Evolutionary conservation across 2,888 invertebrate species (phyloP).

Genomic region (Dysmachus trigonus): DNA sequence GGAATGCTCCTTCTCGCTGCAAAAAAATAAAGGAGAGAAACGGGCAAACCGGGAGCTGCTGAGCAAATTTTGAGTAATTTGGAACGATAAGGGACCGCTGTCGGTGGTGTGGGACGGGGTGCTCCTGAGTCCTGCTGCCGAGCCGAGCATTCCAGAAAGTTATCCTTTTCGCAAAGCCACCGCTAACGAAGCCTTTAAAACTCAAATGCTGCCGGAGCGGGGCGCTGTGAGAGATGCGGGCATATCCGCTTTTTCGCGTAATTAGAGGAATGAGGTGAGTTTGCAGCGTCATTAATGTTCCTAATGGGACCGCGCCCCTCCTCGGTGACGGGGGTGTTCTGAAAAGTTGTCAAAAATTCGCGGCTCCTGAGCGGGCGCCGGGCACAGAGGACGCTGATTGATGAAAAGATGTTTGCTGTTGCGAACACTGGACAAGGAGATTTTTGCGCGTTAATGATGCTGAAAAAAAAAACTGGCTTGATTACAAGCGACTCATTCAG

Average conservation of each 20-base stretch:
- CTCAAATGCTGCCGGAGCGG: neutral
- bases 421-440: neutral
- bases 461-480: neutral
- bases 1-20: neutral
- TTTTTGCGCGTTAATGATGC: neutral
- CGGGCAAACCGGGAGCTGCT: neutral
- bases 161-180: neutral
- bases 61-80: neutral
- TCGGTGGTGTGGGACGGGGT: neutral
- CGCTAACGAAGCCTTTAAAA: neutral
- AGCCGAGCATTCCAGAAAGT: neutral
- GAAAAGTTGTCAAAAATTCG: neutral
- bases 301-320: neutral
- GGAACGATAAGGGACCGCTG: neutral
- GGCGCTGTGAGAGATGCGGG: neutral
- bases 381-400: neutral
- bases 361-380: neutral
- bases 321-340: neutral
- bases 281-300: neutral
- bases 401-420: neutral
- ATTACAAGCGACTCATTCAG: neutral
- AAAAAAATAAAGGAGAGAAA: neutral
- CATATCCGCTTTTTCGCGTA: neutral
- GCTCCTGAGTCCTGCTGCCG: neutral
- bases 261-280: neutral